Percentiles rank a stretch among this genome's conserved stretches.
phyloP scores from a whole-genome alignment of 2,797 vertebrate genomes.

The Onychomys torridus region DNA sequence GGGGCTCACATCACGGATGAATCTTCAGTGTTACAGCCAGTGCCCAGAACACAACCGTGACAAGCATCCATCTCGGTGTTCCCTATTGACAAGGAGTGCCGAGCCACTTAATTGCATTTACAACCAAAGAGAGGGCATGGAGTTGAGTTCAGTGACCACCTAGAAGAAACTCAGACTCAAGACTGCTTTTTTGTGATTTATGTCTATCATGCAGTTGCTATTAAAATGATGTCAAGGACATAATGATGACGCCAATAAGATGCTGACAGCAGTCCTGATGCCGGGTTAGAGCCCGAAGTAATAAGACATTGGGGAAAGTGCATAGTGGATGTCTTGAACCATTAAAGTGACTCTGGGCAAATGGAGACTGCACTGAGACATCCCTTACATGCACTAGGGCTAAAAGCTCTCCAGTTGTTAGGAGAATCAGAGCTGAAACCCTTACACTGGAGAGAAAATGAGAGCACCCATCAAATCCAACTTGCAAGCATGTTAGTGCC shows the following conservation, averaged over 20 bases:
- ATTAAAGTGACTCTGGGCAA: conserved; percentile 55
- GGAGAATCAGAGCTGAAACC: conserved; percentile 44
- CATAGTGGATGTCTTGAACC: conserved; percentile 53
- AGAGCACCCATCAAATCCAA: background rate
- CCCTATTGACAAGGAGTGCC: conserved; percentile 14
- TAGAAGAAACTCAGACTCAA: conserved; percentile 54
- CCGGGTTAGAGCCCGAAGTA: conserved; percentile 66
- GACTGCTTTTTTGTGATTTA: conserved; percentile 62
- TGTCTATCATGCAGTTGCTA: conserved; percentile 70
- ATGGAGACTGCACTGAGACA: conserved; percentile 20
- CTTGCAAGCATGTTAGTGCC: background rate
- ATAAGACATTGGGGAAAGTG: conserved; percentile 59
- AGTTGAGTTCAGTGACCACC: conserved; percentile 73
- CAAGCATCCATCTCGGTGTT: background rate
- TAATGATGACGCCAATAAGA: conserved; percentile 76
- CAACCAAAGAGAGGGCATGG: conserved; percentile 45
- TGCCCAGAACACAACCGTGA: background rate
- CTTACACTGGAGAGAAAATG: background rate
- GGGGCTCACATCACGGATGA: conserved; percentile 24
- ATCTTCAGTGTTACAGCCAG: conserved; percentile 12
- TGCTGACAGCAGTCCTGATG: conserved; percentile 67
- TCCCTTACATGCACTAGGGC: conserved; percentile 55
- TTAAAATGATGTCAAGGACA: conserved; percentile 80
- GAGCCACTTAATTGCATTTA: conserved; percentile 66
- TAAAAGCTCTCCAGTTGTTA: conserved; percentile 57